Base-by-base conservation (phyloP, 1,140 invertebrate species). In the Panagrolaimus sp. region DNA sequence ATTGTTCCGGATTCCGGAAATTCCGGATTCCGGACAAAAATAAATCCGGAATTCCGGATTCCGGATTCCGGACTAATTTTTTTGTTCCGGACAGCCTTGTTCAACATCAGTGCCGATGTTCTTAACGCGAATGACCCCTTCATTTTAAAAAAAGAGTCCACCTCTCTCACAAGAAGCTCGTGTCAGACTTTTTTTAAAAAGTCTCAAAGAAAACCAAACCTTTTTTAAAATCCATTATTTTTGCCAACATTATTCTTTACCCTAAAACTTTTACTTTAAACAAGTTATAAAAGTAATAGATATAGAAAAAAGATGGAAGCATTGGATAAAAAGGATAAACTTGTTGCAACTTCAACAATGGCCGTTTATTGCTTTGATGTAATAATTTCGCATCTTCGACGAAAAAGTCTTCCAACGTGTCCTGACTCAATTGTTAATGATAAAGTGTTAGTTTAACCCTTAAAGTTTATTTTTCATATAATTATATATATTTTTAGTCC, bases 21-120 rank as follows among this genome's bases (percentile, higher is more conserved):
- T n/a, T n/a, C n/a, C n/a, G n/a, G n/a, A n/a, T n/a, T n/a, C n/a
- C n/a, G n/a, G n/a, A n/a, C n/a, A n/a, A n/a, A n/a, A n/a, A n/a
- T n/a, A n/a, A n/a, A n/a, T n/a, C n/a, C n/a, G n/a, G n/a, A n/a
- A n/a, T n/a, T n/a, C n/a, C n/a, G n/a, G n/a, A n/a, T n/a, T n/a
- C n/a, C n/a, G n/a, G n/a, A n/a, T n/a, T n/a, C n/a, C n/a, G n/a
- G n/a, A n/a, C n/a, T n/a, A n/a, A n/a, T n/a, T n/a, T n/a, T n/a
- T n/a, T n/a, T 91, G 92, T 71, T 94, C 96, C 7, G 93, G 92
- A 43, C 94, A 98, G 21, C 97, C 94, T 21, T 92, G 98, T 79
- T 87, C 98, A 68, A 88, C 7, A 38, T 7, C 2, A 38, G 7
- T 38, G 7, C 2, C 32, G 2, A 38, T 7, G 32, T 38, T 38